Conservation (phyloP, 2,113 vertebrate genomes). For the Phalacrocorax aristotelis region DNA sequence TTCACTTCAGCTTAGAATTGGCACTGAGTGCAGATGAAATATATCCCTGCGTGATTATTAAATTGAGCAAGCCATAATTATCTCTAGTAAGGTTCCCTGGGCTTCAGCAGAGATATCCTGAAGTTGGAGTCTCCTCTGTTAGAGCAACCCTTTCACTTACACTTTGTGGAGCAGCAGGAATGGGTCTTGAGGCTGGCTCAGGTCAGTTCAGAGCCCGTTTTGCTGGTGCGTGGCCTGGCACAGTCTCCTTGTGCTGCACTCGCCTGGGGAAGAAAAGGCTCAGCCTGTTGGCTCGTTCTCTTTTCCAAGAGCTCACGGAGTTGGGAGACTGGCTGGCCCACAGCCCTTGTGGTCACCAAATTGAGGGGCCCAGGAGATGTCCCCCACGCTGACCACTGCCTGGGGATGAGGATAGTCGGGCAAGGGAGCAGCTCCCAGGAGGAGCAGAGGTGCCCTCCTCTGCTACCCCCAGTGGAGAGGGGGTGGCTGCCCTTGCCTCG, state of each 20-base stretch:
- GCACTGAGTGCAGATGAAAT: neutral
- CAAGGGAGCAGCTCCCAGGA: neutral
- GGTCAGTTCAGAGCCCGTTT: fast-evolving
- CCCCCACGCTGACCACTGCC: neutral
- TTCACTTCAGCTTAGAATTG: neutral
- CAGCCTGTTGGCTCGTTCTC: fast-evolving
- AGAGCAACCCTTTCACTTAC: neutral
- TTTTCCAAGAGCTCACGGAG: neutral
- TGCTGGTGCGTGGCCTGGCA: neutral
- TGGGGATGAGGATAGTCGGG: fast-evolving
- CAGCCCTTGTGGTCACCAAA: neutral
- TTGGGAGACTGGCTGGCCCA: neutral
- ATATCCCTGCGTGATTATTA: neutral
- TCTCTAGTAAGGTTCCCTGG: neutral
- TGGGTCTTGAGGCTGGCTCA: fast-evolving
- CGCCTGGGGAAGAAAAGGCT: neutral
- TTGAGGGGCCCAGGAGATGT: neutral
- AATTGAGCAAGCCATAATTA: neutral
- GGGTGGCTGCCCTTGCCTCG: neutral
- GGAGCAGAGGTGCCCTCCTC: neutral
- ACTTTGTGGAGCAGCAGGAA: neutral
- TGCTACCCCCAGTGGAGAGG: neutral
- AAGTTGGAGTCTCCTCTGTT: neutral
- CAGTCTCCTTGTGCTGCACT: neutral
- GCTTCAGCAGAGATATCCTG: neutral